Base-by-base conservation (phyloP, 2,113 vertebrate genomes). In the Onychostoma macrolepis region DNA sequence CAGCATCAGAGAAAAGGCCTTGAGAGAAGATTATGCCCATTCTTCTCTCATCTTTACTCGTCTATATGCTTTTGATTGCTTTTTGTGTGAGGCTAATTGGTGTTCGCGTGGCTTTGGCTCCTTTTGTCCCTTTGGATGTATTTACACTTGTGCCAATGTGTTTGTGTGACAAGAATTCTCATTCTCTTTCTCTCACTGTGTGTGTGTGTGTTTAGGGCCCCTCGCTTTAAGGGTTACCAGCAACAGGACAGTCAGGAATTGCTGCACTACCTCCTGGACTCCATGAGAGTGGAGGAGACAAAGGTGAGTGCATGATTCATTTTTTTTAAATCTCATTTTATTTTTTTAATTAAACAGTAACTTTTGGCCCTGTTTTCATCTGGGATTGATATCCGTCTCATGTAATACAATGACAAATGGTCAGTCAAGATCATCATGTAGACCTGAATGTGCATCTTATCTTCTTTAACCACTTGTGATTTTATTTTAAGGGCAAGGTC, bases 241-340 rank as follows among this genome's bases (percentile, higher is more conserved):
- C 98, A 99, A 85, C 98, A 99, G 90, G 98, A 99, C 94, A 99
- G 98, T 90, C 98, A 99, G 91, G 98, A 99, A 89, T 96, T 99
- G 71, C 95, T 99, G 84, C 98, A 99, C 89, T 99, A 97, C 91
- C 91, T 99, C 83, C 91, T 99, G 91, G 97, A 99, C 94, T 96
- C 97, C 9, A 96, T 99, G 91, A 96, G 97, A 89, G 96, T 97
- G 85, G 98, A 99, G 92, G 98, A 99, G 94, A 99, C 97, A 85
- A 99, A 99, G 95, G 98, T 99, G 91, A 94, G 30, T 65, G 43
- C 65, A 33, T 48, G 36, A n/a, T 24, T 84, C 4, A 4, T 21
- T 77, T 71, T 28, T 79, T 26, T n/a, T n/a, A n/a, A n/a, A 9
- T 72, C 30, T 50, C 24, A 0, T 19, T 48, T 79, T 24, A 78